Conservation (phyloP, 2,888 invertebrate genomes). For the Molanna angustata region DNA sequence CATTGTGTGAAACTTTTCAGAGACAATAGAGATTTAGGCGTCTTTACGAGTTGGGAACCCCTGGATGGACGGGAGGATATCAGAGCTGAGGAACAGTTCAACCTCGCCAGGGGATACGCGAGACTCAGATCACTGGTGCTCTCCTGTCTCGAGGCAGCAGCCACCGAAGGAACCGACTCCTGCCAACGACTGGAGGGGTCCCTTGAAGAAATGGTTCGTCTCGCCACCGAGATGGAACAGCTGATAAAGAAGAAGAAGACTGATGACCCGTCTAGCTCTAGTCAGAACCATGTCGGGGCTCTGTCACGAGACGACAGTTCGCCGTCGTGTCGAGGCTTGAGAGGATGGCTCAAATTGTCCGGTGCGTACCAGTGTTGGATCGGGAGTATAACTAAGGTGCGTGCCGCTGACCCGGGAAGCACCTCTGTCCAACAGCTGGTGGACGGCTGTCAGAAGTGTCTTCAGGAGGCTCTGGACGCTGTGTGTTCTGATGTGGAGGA, state of each 20-base stretch:
- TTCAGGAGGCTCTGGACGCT: conserved; percentile 37
- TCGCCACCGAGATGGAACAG: not conserved
- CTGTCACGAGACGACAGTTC: too few relatives aligned
- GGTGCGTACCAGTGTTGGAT: conserved; percentile 39
- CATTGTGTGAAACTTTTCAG: conserved; percentile 44
- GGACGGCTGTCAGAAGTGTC: conserved; percentile 19
- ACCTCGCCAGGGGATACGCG: conserved; percentile 20
- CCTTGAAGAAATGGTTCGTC: not conserved
- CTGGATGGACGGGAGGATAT: conserved; percentile 32
- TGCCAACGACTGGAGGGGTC: not conserved
- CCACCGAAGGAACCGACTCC: not conserved
- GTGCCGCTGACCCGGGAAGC: too few relatives aligned
- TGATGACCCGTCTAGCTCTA: too few relatives aligned
- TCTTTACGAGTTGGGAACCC: conserved; percentile 70
- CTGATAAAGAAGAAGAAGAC: not conserved
- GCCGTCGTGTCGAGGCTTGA: conserved; percentile 41
- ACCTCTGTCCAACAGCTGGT: conserved; percentile 27
- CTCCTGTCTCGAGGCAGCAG: conserved; percentile 13
- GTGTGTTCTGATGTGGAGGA: conserved; percentile 41
- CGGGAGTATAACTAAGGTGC: conserved; percentile 34
- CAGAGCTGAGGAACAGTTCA: conserved; percentile 12
- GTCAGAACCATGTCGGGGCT: too few relatives aligned
- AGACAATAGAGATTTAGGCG: conserved; percentile 77
- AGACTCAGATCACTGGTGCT: conserved; percentile 19
- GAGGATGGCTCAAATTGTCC: too few relatives aligned